Percentiles rank a stretch among this genome's conserved stretches.
These are phyloP conservation scores for Orchesellides sinensis DNA, from an alignment of 2,888 invertebrate species.

Conservation along the genomic window DNA sequence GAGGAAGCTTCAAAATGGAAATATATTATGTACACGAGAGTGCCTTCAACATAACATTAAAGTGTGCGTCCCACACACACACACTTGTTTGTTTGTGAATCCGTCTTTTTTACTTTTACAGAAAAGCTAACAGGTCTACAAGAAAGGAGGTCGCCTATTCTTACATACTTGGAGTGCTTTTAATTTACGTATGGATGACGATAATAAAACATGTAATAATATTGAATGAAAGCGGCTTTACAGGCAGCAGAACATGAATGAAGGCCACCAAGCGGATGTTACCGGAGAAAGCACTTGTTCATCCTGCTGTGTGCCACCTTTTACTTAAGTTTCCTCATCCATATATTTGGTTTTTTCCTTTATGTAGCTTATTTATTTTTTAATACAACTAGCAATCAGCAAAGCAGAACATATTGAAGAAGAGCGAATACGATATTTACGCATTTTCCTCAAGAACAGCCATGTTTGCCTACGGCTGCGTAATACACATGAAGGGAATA, in stretches of 20 bases:
- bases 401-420: too few relatives aligned
- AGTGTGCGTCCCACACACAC: too few relatives aligned
- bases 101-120: too few relatives aligned
- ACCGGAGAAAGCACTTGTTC: too few relatives aligned
- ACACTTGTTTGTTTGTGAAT: too few relatives aligned
- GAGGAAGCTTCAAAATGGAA: neutral
- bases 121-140: too few relatives aligned
- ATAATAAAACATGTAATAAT: neutral
- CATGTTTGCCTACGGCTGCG: too few relatives aligned
- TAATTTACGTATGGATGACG: conserved; percentile 3
- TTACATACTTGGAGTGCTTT: neutral
- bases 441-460: too few relatives aligned
- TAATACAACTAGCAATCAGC: neutral
- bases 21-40: too few relatives aligned
- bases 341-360: neutral
- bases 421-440: too few relatives aligned
- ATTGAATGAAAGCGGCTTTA: neutral
- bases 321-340: neutral
- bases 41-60: too few relatives aligned
- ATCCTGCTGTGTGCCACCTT: too few relatives aligned
- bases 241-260: neutral
- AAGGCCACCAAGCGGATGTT: neutral
- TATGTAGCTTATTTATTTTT: neutral
- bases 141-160: neutral
- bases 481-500: conserved; percentile 1